Evolutionary conservation across 2,888 invertebrate genomes (phyloP).

Genomic region (Leucophora obtusa): DNA sequence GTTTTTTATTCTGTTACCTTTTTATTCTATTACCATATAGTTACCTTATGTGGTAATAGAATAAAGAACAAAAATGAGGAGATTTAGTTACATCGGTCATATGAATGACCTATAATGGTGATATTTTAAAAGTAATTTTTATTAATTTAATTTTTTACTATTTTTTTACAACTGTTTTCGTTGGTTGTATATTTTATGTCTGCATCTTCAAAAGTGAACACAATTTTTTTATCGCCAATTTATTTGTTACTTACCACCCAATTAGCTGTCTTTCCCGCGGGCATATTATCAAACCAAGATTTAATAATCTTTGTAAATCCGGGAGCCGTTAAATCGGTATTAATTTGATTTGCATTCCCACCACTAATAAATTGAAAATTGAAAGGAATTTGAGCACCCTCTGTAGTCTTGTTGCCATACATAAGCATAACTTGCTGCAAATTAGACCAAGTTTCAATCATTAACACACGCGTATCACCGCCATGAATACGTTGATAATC

Average conservation of each 20-base stretch:
- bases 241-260: constrained; percentile 82
- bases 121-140: too few species aligned
- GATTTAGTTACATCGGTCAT: too few species aligned
- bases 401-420: constrained; percentile 80
- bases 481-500: constrained; percentile 79
- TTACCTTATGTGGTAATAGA: too few species aligned
- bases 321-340: constrained; percentile 74
- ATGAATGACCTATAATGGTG: too few species aligned
- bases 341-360: constrained; percentile 80
- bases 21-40: too few species aligned
- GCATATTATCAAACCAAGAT: constrained; percentile 81
- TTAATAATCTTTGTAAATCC: constrained; percentile 80
- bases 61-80: too few species aligned
- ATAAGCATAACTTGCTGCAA: constrained; percentile 80
- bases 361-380: constrained; percentile 82
- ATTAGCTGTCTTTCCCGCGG: constrained; percentile 80
- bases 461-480: constrained; percentile 80
- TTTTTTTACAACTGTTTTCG: too few species aligned
- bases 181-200: too few species aligned
- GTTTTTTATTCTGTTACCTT: too few species aligned
- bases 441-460: constrained; percentile 83
- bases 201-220: too few species aligned
- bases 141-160: too few species aligned
- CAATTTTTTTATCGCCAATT: too few species aligned
- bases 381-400: constrained; percentile 83